phyloP scores from a whole-genome alignment of 2,888 invertebrate species.

The Diplolepis rosae region DNA sequence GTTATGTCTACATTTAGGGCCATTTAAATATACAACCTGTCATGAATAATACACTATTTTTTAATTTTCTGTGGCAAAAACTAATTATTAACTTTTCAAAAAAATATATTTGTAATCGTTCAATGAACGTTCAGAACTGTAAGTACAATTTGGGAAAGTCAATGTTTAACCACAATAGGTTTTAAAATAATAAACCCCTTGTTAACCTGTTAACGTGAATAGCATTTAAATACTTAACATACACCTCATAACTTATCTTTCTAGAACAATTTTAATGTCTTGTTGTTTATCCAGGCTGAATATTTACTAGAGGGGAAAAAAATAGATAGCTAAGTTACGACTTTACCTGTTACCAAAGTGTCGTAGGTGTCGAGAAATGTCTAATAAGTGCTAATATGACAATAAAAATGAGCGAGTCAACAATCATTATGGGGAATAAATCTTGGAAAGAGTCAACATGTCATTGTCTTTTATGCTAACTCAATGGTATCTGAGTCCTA shows the following conservation, averaged over 20 bases:
- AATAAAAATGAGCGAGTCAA: constrained; percentile 27
- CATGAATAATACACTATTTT: too few species aligned
- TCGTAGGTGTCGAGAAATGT: constrained; percentile 21
- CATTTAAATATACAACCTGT: too few species aligned
- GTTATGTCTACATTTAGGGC: too few species aligned
- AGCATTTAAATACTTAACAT: neutral
- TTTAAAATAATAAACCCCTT: constrained; percentile 1
- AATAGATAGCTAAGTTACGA: constrained; percentile 1
- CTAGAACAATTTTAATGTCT: neutral
- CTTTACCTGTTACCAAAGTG: constrained; percentile 1
- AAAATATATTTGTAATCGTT: too few species aligned
- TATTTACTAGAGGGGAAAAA: constrained; percentile 7
- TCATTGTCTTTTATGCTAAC: constrained; percentile 29
- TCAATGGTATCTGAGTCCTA: constrained; percentile 17
- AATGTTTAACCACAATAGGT: too few species aligned
- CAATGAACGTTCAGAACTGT: too few species aligned
- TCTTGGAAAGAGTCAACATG: constrained; percentile 14
- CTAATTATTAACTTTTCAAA: too few species aligned
- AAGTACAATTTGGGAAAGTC: too few species aligned
- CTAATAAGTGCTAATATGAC: constrained; percentile 24
- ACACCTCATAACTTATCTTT: neutral
- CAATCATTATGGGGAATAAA: constrained; percentile 25
- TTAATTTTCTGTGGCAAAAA: too few species aligned
- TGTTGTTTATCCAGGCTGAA: constrained; percentile 12
- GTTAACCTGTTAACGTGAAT: constrained; percentile 17